phyloP scores from a whole-genome alignment of 2,797 vertebrate genomes.

The Cuculus canorus region DNA sequence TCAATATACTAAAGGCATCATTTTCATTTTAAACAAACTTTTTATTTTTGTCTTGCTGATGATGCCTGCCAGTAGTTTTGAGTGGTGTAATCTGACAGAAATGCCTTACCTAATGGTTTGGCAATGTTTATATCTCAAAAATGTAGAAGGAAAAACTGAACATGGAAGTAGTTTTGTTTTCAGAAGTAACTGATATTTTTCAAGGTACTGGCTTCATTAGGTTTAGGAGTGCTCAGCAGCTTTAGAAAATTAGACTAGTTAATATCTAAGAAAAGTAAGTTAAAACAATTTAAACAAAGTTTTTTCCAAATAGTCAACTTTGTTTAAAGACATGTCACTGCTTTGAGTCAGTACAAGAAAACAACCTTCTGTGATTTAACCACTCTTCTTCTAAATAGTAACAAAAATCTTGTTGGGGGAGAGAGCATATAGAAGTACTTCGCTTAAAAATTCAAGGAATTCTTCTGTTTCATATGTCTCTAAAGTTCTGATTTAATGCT shows the following conservation, averaged over 20 bases:
- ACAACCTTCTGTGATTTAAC: not conserved
- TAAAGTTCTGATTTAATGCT: not conserved
- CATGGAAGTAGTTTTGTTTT: not conserved
- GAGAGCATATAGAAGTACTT: not conserved
- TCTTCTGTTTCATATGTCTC: not conserved
- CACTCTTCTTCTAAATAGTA: not conserved
- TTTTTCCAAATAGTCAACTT: not conserved
- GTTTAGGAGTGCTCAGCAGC: not conserved
- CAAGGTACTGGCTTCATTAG: not conserved
- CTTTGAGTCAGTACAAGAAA: not conserved
- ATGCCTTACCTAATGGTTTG: not conserved
- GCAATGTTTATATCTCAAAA: not conserved
- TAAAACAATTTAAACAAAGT: not conserved
- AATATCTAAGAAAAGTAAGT: not conserved
- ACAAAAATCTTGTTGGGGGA: not conserved
- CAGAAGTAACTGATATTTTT: not conserved
- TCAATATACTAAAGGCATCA: rapidly evolving
- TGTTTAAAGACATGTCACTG: not conserved
- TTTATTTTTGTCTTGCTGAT: not conserved
- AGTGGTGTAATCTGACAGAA: not conserved
- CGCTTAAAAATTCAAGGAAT: not conserved
- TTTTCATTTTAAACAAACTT: not conserved
- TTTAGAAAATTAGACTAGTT: not conserved
- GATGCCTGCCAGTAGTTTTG: not conserved
- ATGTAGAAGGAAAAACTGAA: not conserved